A percentile compares a stretch with the other conserved stretches of the same genome.
phyloP scores from a whole-genome alignment of 2,888 invertebrate genomes.

The Rambutsinella grinnellia region DNA sequence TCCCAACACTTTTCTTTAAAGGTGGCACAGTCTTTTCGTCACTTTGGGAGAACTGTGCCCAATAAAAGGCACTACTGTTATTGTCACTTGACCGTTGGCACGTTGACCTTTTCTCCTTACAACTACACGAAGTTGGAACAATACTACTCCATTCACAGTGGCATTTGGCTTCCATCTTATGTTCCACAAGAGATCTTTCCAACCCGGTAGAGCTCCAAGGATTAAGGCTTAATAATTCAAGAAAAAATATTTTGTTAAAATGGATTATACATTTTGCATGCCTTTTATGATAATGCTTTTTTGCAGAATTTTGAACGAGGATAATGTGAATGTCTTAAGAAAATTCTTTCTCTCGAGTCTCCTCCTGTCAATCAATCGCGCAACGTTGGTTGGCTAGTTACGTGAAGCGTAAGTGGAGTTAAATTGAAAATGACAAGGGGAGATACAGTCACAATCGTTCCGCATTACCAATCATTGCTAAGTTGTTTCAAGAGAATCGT shows the following conservation, averaged over 20 bases:
- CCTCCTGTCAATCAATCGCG: too few relatives aligned
- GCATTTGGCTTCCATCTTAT: constrained; percentile 45
- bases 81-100: neutral
- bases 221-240: constrained; percentile 16
- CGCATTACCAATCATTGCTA: neutral
- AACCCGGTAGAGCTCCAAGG: constrained; percentile 9
- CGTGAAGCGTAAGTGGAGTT: too few relatives aligned
- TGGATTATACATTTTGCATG: too few relatives aligned
- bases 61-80: constrained; percentile 1
- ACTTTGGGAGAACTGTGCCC: constrained; percentile 13
- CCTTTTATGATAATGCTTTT: too few relatives aligned
- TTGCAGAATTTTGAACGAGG: too few relatives aligned
- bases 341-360: too few relatives aligned
- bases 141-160: constrained; percentile 25
- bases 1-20: too few relatives aligned
- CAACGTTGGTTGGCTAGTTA: too few relatives aligned
- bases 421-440: too few relatives aligned
- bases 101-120: neutral
- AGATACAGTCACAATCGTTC: neutral
- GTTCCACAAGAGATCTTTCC: neutral
- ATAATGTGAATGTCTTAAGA: too few relatives aligned
- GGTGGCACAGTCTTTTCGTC: too few relatives aligned
- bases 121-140: constrained; percentile 15
- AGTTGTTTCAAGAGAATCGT: neutral
- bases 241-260: too few relatives aligned